Evolutionary conservation across 2,113 vertebrate genomes (phyloP).

Genomic region (Cyprinodon variegatus): DNA sequence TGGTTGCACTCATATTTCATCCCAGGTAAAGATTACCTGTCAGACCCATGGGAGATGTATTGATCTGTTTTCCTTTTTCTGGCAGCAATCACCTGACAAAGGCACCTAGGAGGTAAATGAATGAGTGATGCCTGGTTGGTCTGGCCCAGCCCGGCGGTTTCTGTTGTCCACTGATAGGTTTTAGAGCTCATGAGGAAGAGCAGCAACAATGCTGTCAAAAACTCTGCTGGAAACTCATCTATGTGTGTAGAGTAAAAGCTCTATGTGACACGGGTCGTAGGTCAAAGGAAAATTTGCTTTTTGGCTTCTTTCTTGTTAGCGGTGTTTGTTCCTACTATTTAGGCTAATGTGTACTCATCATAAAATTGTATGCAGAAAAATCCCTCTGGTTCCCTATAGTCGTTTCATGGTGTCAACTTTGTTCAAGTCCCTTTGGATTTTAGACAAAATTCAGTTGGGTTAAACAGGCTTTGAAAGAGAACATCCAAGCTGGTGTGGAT

Average conservation of each 20-base stretch:
- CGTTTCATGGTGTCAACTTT: slow-evolving; percentile 55
- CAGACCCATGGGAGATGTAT: slow-evolving; percentile 85
- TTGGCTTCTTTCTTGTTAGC: slow-evolving; percentile 44
- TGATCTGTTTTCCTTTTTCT: slow-evolving; percentile 87
- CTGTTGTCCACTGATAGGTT: slow-evolving; percentile 72
- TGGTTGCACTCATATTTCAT: slow-evolving; percentile 83
- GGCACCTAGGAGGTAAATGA: slow-evolving; percentile 80
- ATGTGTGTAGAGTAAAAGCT: slow-evolving; percentile 59
- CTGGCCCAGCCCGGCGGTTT: slow-evolving; percentile 58
- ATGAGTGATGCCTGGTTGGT: slow-evolving; percentile 80
- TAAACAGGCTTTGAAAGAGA: slow-evolving; percentile 3
- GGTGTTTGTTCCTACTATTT: slow-evolving; percentile 47
- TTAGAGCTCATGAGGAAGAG: slow-evolving; percentile 65
- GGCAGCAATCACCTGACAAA: slow-evolving; percentile 86
- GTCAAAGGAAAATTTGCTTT: slow-evolving; percentile 54
- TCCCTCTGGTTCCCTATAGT: slow-evolving; percentile 68
- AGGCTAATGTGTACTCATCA: slow-evolving; percentile 19
- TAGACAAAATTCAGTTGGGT: slow-evolving; percentile 33
- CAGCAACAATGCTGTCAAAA: slow-evolving; percentile 75
- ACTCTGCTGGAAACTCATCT: slow-evolving; percentile 78
- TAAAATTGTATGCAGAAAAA: slow-evolving; percentile 50
- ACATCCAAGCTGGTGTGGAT: slow-evolving; percentile 34
- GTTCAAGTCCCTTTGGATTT: slow-evolving; percentile 64
- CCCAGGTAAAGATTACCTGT: slow-evolving; percentile 87
- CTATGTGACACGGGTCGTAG: slow-evolving; percentile 45